Base-by-base conservation (phyloP, 2,797 vertebrate genomes). In the Astyanax mexicanus region DNA sequence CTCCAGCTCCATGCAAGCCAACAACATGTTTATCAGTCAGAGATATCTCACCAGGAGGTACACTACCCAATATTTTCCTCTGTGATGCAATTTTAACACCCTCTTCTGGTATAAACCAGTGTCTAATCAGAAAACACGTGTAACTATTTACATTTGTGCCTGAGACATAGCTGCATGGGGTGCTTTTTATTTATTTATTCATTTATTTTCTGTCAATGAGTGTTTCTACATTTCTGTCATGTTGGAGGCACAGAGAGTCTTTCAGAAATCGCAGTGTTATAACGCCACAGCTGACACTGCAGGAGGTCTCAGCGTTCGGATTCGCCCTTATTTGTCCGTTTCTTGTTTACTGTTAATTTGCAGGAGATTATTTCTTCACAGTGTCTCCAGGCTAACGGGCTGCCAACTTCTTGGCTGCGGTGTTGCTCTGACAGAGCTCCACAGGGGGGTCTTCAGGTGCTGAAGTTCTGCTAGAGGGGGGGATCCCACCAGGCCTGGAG, bases 361-460 rank as follows among this genome's bases (percentile, higher is more conserved):
- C 42, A 54, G 27, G 25, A 62, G 49, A 37, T 32, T 69, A 61
- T 55, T 55, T 65, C 42, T 52, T 29, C 47, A 69, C 27, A 29
- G 40, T 11, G 44, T 38, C 21, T 58, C 10, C 7, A 44, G 68
- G 69, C 27, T 38, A 58, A 69, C 65, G 69, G 25, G 15, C 38
- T n/a, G 38, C 32, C 29, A 49, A 15, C 10, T 45, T 47, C 60
- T 29, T 69, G 42, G 52, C 51, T 45, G 54, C 65, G 47, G 55
- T 5, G 70, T 45, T 69, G 11, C 35, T 5, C 58, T 64, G 72
- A 52, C 69, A 49, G 44, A 62, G 45, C 21, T 54, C 29, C 19
- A 51, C 19, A 21, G 66, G 60, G 72, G 69, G 47, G 54, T 79
- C 72, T 79, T 79, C 79, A 85, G 74, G 79, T 84, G 84, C 60